Conservation (phyloP, 2,797 vertebrate species). For the Argyrosomus regius region DNA sequence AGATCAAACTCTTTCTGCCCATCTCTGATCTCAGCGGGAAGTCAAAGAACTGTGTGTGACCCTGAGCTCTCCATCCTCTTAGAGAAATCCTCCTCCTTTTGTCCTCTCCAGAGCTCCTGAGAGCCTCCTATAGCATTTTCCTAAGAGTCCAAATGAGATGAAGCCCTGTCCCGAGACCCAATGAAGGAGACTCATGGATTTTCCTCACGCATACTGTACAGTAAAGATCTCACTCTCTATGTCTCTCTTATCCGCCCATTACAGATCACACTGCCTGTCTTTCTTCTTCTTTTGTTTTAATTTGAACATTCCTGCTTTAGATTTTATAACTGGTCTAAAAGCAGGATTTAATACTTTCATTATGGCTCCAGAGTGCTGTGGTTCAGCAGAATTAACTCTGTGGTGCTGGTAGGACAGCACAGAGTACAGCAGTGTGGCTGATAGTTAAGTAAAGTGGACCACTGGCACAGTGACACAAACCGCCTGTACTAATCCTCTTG, state of each 20-base stretch:
- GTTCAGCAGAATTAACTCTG: conserved; percentile 11
- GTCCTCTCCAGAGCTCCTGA: conserved; percentile 56
- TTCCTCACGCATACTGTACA: conserved; percentile 20
- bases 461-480: conserved; percentile 48
- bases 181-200: conserved; percentile 35
- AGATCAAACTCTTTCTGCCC: conserved; percentile 51
- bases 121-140: conserved; percentile 45
- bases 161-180: conserved; percentile 38
- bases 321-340: conserved; percentile 38
- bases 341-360: conserved; percentile 25
- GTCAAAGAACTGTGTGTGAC: conserved; percentile 36
- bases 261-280: conserved; percentile 6
- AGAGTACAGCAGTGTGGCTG: conserved; percentile 30
- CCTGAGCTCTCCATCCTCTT: conserved; percentile 20
- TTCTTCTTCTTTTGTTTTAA: background rate
- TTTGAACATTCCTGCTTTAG: background rate
- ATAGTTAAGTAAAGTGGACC: conserved; percentile 55
- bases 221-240: conserved; percentile 10
- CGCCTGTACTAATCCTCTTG: conserved; percentile 49
- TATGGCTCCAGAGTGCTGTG: background rate
- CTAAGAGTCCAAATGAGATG: conserved; percentile 52
- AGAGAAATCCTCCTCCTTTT: conserved; percentile 56
- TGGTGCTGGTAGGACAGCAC: conserved; percentile 2
- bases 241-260: conserved; percentile 14
- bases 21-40: conserved; percentile 58